These are phyloP conservation scores for Pelmatolapia mariae DNA, from an alignment of 2,113 vertebrate genomes.

Conservation along the genomic window DNA sequence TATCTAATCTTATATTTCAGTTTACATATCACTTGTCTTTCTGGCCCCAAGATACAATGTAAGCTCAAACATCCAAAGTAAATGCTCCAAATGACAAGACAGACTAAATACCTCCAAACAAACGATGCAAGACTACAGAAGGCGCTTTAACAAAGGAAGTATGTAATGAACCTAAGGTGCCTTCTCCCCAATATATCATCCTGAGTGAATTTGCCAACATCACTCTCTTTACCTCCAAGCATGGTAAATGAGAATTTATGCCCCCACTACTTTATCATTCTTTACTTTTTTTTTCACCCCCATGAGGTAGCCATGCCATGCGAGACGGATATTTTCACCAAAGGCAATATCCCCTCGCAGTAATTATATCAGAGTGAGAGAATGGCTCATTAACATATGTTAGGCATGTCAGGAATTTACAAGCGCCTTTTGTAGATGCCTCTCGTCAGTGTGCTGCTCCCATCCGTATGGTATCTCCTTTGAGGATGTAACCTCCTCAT, in stretches of 20 bases:
- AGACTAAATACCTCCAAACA: slow-evolving; percentile 53
- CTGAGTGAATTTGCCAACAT: slow-evolving; percentile 64
- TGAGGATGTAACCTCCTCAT: slow-evolving; percentile 57
- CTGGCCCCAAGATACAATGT: background rate
- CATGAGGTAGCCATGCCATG: slow-evolving; percentile 44
- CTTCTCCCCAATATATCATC: slow-evolving; percentile 64
- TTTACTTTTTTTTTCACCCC: slow-evolving; percentile 51
- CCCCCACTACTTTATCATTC: slow-evolving; percentile 64
- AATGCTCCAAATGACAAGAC: slow-evolving; percentile 47
- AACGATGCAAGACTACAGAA: slow-evolving; percentile 34
- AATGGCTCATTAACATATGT: slow-evolving; percentile 74
- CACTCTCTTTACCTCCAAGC: slow-evolving; percentile 52
- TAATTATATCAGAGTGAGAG: slow-evolving; percentile 71
- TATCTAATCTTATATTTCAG: background rate
- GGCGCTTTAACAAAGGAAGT: slow-evolving; percentile 49
- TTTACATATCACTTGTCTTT: background rate
- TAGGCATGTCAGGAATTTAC: slow-evolving; percentile 67
- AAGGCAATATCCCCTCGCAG: slow-evolving; percentile 64
- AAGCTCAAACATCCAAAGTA: slow-evolving; percentile 14
- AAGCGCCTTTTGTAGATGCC: slow-evolving; percentile 52
- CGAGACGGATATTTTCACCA: slow-evolving; percentile 61
- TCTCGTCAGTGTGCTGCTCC: slow-evolving; percentile 39
- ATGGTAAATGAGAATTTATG: slow-evolving; percentile 69
- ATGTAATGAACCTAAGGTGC: slow-evolving; percentile 49
- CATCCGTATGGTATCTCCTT: slow-evolving; percentile 57